These are phyloP conservation scores for Heliothis virescens DNA, from an alignment of 1,140 invertebrate species.

Conservation along the genomic window DNA sequence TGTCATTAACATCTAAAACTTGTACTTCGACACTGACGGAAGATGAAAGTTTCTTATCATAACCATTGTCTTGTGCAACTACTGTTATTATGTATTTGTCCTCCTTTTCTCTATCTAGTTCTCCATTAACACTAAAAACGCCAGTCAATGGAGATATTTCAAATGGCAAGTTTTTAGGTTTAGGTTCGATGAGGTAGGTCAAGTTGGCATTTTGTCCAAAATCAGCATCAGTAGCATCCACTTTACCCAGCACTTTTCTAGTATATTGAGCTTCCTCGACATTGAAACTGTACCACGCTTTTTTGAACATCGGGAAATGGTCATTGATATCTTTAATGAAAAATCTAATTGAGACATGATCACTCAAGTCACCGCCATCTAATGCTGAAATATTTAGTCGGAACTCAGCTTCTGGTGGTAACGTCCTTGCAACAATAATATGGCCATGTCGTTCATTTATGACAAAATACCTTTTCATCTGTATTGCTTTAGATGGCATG, in stretches of 20 bases:
- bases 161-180: slow-evolving; percentile 90
- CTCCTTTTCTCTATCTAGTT: slow-evolving; percentile 92
- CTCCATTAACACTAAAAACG: slow-evolving; percentile 90
- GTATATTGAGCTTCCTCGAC: slow-evolving; percentile 92
- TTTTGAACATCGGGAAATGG: slow-evolving; percentile 93
- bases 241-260: slow-evolving; percentile 90
- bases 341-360: slow-evolving; percentile 89
- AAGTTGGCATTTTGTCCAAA: slow-evolving; percentile 92
- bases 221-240: slow-evolving; percentile 92
- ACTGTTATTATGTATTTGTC: slow-evolving; percentile 91
- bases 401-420: slow-evolving; percentile 93
- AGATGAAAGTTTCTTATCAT: slow-evolving; percentile 88
- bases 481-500: slow-evolving; percentile 76
- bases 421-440: slow-evolving; percentile 90
- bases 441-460: slow-evolving; percentile 91
- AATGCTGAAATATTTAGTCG: slow-evolving; percentile 91
- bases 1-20: slow-evolving; percentile 93
- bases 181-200: slow-evolving; percentile 89
- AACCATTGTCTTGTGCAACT: slow-evolving; percentile 90
- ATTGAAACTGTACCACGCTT: slow-evolving; percentile 94
- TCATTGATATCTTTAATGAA: slow-evolving; percentile 94
- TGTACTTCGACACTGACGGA: slow-evolving; percentile 92
- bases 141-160: slow-evolving; percentile 91
- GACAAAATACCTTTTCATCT: slow-evolving; percentile 89
- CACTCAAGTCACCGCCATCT: slow-evolving; percentile 91